Evolutionary conservation across 2,797 vertebrate species (phyloP), one percentile per base, ranked within the genome.

Genomic region (Hozukius guyotensis): DNA sequence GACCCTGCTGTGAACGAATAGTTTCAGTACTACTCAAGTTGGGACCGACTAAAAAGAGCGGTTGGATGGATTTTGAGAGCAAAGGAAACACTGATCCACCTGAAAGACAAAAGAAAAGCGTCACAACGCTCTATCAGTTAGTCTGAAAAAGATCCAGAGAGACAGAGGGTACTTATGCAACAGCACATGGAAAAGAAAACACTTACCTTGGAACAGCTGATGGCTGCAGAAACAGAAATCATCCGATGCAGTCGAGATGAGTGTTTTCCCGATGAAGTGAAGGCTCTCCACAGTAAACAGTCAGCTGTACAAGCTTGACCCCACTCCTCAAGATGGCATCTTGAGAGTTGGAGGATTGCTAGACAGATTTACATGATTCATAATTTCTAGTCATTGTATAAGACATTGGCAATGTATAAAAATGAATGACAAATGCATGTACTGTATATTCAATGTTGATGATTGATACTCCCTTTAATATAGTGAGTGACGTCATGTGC

Each of bases 131-230:
- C 31, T 24, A 16, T 46, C 12, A 24, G 8, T 57, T 34, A 52
- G 29, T 34, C 14, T 5, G 27, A 59, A 22, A 20, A 29, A 10
- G 4, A 42, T 55, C 46, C 42, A 77, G 24, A 36, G 66, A 69
- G 18, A 52, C 42, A 36, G 12, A 74, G 16, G 20, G 55, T 69
- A 53, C 65, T 61, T 61, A 20, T 60, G n/a, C 36, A 77, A 53
- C 38, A 61, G 9, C 56, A 63, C 38, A 62, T 69, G 64, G 38
- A 69, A 61, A 65, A 32, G 25, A 66, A 72, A 79, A 66, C 61
- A 31, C 68, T 64, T 46, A 42, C 34, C 14, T 10, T 79, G 25
- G n/a, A 75, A 34, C 20, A 75, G 32, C 22, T 75, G 42, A 61
- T 53, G 42, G 14, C 64, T 27, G 49, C 55, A 55, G 57, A 68